Evolutionary conservation across 2,113 vertebrate genomes (phyloP), one percentile per base, ranked within the genome.

Genomic region (Illadopsis cleaveri): DNA sequence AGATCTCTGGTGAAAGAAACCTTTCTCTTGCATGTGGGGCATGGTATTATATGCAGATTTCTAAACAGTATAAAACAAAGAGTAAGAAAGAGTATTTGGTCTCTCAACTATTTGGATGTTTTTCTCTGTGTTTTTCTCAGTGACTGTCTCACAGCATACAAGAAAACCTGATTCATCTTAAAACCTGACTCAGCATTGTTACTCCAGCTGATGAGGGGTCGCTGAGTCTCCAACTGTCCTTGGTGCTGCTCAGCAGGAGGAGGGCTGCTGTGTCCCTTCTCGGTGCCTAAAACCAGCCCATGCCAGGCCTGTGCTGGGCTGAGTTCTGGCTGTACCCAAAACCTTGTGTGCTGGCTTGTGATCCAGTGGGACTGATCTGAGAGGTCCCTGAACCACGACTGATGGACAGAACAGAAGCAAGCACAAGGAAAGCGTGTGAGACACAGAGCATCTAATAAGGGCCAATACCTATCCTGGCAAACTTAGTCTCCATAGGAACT

Each of bases 341-440:
- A 10, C 18, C 8, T 3, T 8, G 4, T 1, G 1, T 50, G 25
- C 42, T 81, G 84, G 2, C n/a, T 16, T 24, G 27, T 42, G 70
- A 23, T 16, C 31, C 14, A 18, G n/a, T 12, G 10, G 58, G 22
- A 65, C 37, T 77, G 27, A 28, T 31, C n/a, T n/a, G 53, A 72
- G 72, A 64, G 35, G n/a, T 37, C 14, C 64, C 51, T 44, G 45
- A 30, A 31, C 28, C 58, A 48, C 1, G 2, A 4, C 9, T 42
- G 69, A 50, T 45, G 56, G 70, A 69, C 65, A 56, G 57, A 72
- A 64, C 37, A 72, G 64, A 73, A 45, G n/a, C 28, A 48, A 62
- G 51, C 14, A 16, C 27, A 38, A 61, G 0, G 0, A 58, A 45
- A 53, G 6, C 0, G 0, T 48, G 28, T 69, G 80, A 89, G 65